Percentiles rank a stretch among this genome's conserved stretches.
Conservation (phyloP, 2,888 invertebrate species). For the Scaptodrosophila latifasciaeformis region DNA sequence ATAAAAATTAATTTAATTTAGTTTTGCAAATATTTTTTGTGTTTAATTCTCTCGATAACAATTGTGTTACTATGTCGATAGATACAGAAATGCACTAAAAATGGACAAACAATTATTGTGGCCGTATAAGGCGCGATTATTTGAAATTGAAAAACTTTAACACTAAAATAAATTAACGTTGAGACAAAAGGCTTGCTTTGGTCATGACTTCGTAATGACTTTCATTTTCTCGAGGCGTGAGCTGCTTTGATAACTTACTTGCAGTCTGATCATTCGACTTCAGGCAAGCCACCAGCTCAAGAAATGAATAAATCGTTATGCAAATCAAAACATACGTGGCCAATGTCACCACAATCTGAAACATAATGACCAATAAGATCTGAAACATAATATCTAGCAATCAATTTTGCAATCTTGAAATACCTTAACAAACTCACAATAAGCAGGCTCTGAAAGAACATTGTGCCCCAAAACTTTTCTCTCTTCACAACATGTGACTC, state of each 20-base stretch:
- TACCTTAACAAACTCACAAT: conserved; percentile 46
- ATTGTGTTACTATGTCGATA: no score
- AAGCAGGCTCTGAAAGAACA: conserved; percentile 6
- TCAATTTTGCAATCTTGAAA: conserved; percentile 6
- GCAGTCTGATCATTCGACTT: conserved; percentile 5
- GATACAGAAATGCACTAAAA: no score
- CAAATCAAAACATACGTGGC: conserved; percentile 53
- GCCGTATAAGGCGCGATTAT: no score
- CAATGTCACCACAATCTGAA: conserved; percentile 60
- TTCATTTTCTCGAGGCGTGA: conserved; percentile 24
- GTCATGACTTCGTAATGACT: conserved; percentile 26
- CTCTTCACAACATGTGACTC: no score
- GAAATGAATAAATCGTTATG: conserved; percentile 43
- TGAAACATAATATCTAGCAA: conserved; percentile 38
- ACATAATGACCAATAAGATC: conserved; percentile 54
- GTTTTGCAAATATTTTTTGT: no score
- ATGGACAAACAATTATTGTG: no score
- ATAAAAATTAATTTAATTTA: no score
- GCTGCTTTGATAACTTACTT: conserved; percentile 7
- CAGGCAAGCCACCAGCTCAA: conserved; percentile 36
- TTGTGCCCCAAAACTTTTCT: no score
- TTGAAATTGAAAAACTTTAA: no score
- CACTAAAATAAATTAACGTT: conserved; percentile 16
- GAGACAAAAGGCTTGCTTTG: conserved; percentile 47
- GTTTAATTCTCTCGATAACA: no score